Conservation (phyloP, 2,797 vertebrate species). For the Mormyrops boulengeri region DNA sequence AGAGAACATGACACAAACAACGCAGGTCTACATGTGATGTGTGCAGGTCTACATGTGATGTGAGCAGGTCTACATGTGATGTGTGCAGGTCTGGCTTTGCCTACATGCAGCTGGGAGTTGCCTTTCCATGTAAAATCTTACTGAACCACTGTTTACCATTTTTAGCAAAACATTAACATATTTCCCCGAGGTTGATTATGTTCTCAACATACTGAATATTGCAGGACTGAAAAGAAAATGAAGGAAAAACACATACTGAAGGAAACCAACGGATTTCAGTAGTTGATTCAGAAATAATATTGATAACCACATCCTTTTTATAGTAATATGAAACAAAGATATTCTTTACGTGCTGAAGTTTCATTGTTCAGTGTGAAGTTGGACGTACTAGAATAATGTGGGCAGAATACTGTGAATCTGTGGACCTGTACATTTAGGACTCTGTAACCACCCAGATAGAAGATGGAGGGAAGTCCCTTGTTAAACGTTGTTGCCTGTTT, state of each 20-base stretch:
- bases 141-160: not conserved
- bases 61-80: not conserved
- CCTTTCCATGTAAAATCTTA: not conserved
- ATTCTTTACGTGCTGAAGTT: not conserved
- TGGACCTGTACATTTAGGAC: not conserved
- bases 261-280: not conserved
- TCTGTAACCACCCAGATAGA: not conserved
- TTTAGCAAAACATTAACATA: not conserved
- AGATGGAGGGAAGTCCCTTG: not conserved
- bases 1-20: not conserved
- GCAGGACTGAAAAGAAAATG: not conserved
- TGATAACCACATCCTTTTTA: not conserved
- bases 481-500: not conserved
- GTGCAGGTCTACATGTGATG: too few species aligned
- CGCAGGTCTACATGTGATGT: too few species aligned
- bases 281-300: not conserved
- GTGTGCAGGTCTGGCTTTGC: not conserved
- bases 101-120: too few species aligned
- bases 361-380: not conserved
- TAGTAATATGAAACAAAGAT: not conserved
- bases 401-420: not conserved
- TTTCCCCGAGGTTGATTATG: not conserved
- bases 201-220: not conserved
- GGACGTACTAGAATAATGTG: not conserved
- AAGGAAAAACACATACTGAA: not conserved